Evolutionary conservation across 2,888 invertebrate genomes (phyloP).

Genomic region (Hemicrepidius hirtus): DNA sequence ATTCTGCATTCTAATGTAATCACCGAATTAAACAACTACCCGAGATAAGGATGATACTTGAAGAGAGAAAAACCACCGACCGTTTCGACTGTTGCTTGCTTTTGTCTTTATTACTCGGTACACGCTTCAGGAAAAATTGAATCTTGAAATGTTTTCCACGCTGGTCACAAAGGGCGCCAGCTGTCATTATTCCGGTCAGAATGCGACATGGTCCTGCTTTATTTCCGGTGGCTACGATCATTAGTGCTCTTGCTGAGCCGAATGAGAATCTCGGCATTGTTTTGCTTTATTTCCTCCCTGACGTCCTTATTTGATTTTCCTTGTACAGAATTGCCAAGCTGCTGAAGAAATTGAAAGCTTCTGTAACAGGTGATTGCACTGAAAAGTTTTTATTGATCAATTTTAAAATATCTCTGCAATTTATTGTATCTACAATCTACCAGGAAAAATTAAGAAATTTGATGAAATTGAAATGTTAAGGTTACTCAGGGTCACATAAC

Average conservation of each 20-base stretch:
- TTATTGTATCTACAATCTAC: too few species aligned
- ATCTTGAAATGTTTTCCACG: conserved; percentile 51
- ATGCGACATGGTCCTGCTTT: conserved; percentile 67
- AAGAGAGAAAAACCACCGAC: background rate
- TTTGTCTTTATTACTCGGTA: background rate
- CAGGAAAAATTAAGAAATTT: too few species aligned
- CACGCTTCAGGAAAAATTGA: conserved; percentile 43
- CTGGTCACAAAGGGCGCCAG: conserved; percentile 56
- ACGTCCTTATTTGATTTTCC: conserved; percentile 27
- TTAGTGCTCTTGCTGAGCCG: conserved; percentile 62
- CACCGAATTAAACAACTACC: conserved; percentile 37
- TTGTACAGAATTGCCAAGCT: conserved; percentile 2
- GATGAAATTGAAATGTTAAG: too few species aligned
- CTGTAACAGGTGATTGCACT: conserved; percentile 5
- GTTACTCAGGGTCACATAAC: too few species aligned
- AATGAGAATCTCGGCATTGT: conserved; percentile 63
- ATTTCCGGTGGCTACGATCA: conserved; percentile 65
- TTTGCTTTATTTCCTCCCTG: conserved; percentile 58
- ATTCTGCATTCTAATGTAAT: conserved; percentile 46
- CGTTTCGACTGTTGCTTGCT: background rate
- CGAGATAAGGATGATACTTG: conserved; percentile 29
- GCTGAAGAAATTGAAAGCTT: background rate
- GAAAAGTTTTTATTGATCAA: background rate
- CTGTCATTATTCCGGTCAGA: conserved; percentile 67
- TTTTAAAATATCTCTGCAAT: too few species aligned